phyloP scores from a whole-genome alignment of 2,113 vertebrate species.

The Lycocorax pyrrhopterus region DNA sequence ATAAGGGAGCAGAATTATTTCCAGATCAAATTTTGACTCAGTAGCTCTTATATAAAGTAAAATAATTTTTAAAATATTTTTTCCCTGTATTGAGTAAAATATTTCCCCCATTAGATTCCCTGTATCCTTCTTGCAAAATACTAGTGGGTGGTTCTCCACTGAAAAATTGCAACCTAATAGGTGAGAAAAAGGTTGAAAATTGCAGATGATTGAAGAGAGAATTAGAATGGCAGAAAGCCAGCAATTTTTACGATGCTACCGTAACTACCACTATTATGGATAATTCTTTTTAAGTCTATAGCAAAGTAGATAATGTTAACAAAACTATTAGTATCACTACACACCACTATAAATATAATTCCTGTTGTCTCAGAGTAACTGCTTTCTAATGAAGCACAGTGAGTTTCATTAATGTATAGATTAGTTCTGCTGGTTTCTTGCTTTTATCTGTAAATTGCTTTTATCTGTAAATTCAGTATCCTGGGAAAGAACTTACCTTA shows the following conservation, averaged over 20 bases:
- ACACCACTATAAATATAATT: background rate
- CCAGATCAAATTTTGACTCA: background rate
- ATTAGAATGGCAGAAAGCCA: background rate
- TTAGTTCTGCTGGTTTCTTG: background rate
- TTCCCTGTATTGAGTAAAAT: background rate
- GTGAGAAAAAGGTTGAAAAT: background rate
- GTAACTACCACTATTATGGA: background rate
- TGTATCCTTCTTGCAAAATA: background rate
- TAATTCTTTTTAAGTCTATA: background rate
- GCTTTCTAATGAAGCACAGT: background rate
- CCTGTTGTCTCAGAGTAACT: background rate
- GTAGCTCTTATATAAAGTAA: background rate
- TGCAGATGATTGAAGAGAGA: background rate
- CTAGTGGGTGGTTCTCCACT: background rate
- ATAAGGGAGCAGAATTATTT: background rate
- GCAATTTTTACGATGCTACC: background rate
- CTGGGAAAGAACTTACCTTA: background rate
- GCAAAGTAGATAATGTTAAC: background rate
- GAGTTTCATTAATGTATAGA: conserved; percentile 34
- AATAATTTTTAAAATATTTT: background rate
- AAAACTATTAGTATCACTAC: background rate
- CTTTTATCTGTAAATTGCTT: conserved; percentile 15
- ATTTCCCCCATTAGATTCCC: background rate
- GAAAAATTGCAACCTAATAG: background rate
- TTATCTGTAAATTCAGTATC: conserved; percentile 17